A percentile compares a stretch with the other conserved stretches of the same genome.
phyloP scores from a whole-genome alignment of 2,888 invertebrate genomes.

The Idaea dimidiata region DNA sequence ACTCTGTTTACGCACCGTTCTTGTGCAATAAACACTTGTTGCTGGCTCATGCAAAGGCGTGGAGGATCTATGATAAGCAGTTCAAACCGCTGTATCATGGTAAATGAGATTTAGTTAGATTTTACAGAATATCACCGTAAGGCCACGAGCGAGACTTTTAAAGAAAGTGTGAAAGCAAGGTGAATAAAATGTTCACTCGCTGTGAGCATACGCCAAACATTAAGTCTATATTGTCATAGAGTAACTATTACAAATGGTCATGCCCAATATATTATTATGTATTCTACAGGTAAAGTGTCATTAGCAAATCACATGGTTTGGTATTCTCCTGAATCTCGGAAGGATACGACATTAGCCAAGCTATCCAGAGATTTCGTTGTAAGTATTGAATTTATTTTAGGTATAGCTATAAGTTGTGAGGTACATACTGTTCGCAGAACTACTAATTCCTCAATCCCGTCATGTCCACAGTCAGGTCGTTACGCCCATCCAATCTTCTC shows the following conservation, averaged over 20 bases:
- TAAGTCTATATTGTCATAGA: no score
- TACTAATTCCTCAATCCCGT: no score
- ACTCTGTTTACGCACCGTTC: constrained; percentile 60
- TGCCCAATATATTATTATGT: neutral
- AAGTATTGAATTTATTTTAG: neutral
- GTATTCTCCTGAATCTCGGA: constrained; percentile 27
- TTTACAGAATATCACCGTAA: neutral
- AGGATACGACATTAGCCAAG: constrained; percentile 30
- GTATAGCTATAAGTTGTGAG: no score
- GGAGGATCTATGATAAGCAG: constrained; percentile 79
- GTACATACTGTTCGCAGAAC: no score
- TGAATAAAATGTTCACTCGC: no score
- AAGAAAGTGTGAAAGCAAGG: no score
- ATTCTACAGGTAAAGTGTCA: constrained; percentile 38
- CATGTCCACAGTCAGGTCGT: constrained; percentile 49
- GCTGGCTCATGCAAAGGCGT: constrained; percentile 84
- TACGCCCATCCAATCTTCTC: constrained; percentile 69
- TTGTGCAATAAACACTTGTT: constrained; percentile 83
- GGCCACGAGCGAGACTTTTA: no score
- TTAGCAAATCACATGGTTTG: constrained; percentile 37
- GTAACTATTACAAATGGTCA: neutral
- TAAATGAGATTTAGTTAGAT: constrained; percentile 22
- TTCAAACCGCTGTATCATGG: constrained; percentile 77
- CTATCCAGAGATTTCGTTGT: constrained; percentile 23
- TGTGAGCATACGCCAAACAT: no score